A percentile compares a stretch with the other conserved stretches of the same genome.
These are phyloP conservation scores for Hirundo rustica DNA, from an alignment of 2,797 vertebrate genomes.

Conservation along the genomic window DNA sequence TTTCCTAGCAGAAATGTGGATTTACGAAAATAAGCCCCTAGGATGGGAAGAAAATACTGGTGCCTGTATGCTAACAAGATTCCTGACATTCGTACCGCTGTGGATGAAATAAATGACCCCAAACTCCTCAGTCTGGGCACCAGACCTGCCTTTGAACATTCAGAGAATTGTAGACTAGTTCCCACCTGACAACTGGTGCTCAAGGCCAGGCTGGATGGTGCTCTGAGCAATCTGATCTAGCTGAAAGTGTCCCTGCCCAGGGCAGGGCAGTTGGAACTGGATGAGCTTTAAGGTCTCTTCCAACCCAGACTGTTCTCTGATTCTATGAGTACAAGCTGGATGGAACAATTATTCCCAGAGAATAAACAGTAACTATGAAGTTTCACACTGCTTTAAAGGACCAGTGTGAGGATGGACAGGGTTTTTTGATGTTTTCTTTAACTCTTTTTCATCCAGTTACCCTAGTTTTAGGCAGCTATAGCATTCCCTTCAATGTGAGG, in stretches of 20 bases:
- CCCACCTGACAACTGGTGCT: neutral
- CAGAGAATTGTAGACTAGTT: neutral
- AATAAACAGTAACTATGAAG: conserved; percentile 35
- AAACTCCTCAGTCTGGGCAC: conserved; percentile 32
- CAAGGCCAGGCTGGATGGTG: neutral
- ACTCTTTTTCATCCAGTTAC: neutral
- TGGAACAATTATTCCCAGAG: neutral
- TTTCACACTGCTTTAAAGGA: conserved; percentile 31
- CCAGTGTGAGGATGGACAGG: neutral
- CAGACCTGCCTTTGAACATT: neutral
- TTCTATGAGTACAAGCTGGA: neutral
- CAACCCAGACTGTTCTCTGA: neutral
- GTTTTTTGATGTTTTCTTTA: neutral
- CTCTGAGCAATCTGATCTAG: neutral
- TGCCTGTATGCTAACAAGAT: conserved; percentile 65
- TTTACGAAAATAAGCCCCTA: conserved; percentile 10
- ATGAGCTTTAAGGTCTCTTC: neutral
- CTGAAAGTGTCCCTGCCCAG: neutral
- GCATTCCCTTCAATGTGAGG: neutral
- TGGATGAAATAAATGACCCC: conserved; percentile 54
- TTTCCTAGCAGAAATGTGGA: conserved; percentile 4
- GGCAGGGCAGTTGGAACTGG: neutral
- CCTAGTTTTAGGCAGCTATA: neutral
- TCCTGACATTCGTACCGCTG: conserved; percentile 45
- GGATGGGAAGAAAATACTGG: conserved; percentile 46